Evolutionary conservation across 2,888 invertebrate genomes (phyloP).

Genomic region (Pristionchus mayeri): DNA sequence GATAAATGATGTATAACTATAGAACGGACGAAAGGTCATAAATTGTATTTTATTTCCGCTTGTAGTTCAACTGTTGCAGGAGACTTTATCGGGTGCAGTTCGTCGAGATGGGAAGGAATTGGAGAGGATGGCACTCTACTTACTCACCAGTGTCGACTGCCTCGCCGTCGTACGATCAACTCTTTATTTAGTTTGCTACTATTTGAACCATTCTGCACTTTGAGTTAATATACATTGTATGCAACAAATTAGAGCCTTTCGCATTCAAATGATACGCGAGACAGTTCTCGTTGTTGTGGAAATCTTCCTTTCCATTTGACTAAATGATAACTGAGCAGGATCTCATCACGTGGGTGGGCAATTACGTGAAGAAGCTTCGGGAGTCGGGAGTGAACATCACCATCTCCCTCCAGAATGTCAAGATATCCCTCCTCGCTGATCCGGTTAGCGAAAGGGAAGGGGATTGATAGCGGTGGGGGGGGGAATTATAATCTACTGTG

Average conservation of each 20-base stretch:
- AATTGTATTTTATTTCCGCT: too few species aligned
- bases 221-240: too few species aligned
- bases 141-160: conserved; percentile 53
- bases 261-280: too few species aligned
- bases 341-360: conserved; percentile 86
- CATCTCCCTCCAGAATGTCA: conserved; percentile 93
- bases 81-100: background rate
- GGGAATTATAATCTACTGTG: too few species aligned
- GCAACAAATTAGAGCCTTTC: too few species aligned
- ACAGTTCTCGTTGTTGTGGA: too few species aligned
- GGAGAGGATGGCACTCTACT: conserved; percentile 58
- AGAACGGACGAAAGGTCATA: too few species aligned
- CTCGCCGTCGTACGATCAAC: conserved; percentile 30
- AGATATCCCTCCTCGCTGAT: conserved; percentile 97
- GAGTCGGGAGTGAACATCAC: conserved; percentile 82
- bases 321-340: too few species aligned
- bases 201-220: too few species aligned
- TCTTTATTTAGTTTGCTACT: background rate
- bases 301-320: too few species aligned
- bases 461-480: background rate
- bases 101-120: conserved; percentile 59
- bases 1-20: too few species aligned
- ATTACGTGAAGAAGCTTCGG: conserved; percentile 96
- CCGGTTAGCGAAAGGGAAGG: conserved; percentile 84
- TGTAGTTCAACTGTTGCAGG: too few species aligned